Evolutionary conservation across 2,797 vertebrate genomes (phyloP).

Genomic region (Tapirus indicus): DNA sequence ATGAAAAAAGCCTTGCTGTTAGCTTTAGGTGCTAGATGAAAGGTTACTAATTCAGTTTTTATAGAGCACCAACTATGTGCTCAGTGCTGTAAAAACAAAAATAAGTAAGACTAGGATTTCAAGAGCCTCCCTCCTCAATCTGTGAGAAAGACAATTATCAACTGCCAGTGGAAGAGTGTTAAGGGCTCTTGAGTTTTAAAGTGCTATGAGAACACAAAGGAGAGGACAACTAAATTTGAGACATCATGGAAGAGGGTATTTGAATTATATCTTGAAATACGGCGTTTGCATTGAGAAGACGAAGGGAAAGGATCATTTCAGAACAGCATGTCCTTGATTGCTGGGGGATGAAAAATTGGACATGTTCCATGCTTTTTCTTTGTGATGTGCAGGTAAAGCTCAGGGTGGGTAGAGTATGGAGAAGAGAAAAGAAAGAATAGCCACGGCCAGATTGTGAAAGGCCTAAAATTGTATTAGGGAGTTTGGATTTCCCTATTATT

Average conservation of each 20-base stretch:
- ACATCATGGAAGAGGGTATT: not conserved
- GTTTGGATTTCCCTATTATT: slow-evolving; percentile 21
- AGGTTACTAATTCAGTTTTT: slow-evolving; percentile 15
- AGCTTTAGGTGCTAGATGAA: not conserved
- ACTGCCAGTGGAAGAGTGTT: not conserved
- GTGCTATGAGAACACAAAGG: not conserved
- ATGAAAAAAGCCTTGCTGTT: not conserved
- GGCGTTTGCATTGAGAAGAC: not conserved
- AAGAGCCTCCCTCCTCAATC: not conserved
- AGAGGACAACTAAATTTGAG: not conserved
- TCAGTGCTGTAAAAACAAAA: not conserved
- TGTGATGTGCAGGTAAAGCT: not conserved
- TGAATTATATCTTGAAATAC: not conserved
- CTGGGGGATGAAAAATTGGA: not conserved
- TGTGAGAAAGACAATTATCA: not conserved
- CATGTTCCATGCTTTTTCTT: not conserved
- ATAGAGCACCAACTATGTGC: not conserved
- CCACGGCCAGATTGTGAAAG: slow-evolving; percentile 16
- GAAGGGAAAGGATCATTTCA: not conserved
- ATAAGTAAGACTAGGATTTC: not conserved
- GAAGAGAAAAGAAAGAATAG: not conserved
- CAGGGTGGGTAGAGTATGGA: not conserved
- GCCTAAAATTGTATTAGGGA: not conserved
- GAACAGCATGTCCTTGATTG: not conserved
- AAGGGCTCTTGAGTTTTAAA: slow-evolving; percentile 23